A percentile compares a stretch with the other conserved stretches of the same genome.
phyloP scores from a whole-genome alignment of 1,140 invertebrate species.

The Conopomorpha cramerella region DNA sequence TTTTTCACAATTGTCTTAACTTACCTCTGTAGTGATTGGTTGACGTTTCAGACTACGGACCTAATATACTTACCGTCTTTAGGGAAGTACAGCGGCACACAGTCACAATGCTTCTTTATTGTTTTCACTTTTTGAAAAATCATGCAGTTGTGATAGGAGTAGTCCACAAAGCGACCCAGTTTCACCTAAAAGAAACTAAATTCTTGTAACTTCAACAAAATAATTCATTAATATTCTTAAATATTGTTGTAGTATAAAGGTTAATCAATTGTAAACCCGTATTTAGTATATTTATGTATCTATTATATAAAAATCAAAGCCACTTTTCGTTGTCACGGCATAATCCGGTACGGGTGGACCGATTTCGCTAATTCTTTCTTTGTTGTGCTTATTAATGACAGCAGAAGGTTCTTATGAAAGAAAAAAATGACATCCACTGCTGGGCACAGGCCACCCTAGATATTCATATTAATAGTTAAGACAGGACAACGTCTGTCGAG shows the following conservation, averaged over 20 bases:
- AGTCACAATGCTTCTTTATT: slow-evolving; percentile 56
- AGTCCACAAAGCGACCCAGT: slow-evolving; percentile 39
- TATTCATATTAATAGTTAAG: too few relatives aligned
- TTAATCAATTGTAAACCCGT: neutral
- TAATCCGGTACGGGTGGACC: too few relatives aligned
- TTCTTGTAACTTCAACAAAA: too few relatives aligned
- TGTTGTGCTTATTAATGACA: too few relatives aligned
- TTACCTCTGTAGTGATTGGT: too few relatives aligned
- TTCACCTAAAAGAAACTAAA: slow-evolving; percentile 19
- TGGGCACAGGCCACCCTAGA: too few relatives aligned
- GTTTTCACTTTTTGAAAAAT: slow-evolving; percentile 56
- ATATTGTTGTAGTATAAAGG: neutral
- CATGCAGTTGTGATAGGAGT: slow-evolving; percentile 69
- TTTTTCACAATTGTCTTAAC: too few relatives aligned
- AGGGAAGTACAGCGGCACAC: slow-evolving; percentile 63
- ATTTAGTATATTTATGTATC: neutral
- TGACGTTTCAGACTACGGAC: slow-evolving; percentile 2
- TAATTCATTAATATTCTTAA: neutral
- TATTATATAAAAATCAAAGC: neutral
- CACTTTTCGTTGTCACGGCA: too few relatives aligned
- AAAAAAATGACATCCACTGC: too few relatives aligned
- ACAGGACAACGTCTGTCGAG: too few relatives aligned
- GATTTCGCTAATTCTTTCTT: too few relatives aligned
- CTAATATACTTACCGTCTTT: slow-evolving; percentile 45
- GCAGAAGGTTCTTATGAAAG: too few relatives aligned